These are phyloP conservation scores for Parochlus steinenii DNA, from an alignment of 2,888 invertebrate genomes.

Conservation along the genomic window DNA sequence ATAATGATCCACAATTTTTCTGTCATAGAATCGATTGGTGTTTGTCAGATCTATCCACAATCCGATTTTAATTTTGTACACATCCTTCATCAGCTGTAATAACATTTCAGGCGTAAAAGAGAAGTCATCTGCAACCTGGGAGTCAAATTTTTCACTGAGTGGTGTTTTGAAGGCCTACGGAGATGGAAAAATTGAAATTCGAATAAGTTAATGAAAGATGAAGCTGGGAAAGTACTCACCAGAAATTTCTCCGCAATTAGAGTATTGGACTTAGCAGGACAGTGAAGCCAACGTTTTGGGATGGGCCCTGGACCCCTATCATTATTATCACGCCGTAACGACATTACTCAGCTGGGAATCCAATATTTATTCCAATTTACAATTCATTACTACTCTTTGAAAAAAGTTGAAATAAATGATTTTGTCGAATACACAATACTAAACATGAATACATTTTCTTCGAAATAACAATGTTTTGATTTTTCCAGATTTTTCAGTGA, in stretches of 20 bases:
- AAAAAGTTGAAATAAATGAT: too few relatives aligned
- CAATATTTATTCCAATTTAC: too few relatives aligned
- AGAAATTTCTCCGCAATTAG: constrained; percentile 71
- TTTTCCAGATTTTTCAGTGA: too few relatives aligned
- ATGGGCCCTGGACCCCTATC: constrained; percentile 41
- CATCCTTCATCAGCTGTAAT: constrained; percentile 54
- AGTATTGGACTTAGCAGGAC: constrained; percentile 62
- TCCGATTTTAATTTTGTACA: constrained; percentile 70
- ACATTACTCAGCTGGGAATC: too few relatives aligned
- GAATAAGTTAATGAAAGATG: too few relatives aligned
- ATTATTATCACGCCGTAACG: constrained; percentile 1
- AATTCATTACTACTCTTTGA: too few relatives aligned
- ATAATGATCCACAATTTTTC: constrained; percentile 53
- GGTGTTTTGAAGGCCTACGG: constrained; percentile 97
- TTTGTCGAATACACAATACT: too few relatives aligned
- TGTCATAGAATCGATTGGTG: constrained; percentile 83
- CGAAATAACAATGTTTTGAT: too few relatives aligned
- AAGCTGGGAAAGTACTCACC: too few relatives aligned
- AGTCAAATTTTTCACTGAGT: constrained; percentile 62
- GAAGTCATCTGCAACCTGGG: constrained; percentile 65
- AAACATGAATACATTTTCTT: too few relatives aligned
- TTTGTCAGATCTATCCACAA: constrained; percentile 96
- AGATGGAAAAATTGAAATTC: too few relatives aligned
- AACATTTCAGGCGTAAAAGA: constrained; percentile 81
- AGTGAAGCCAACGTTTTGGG: constrained; percentile 74